These are phyloP conservation scores for Hyaena hyaena DNA, from an alignment of 2,113 vertebrate species.

Conservation along the genomic window DNA sequence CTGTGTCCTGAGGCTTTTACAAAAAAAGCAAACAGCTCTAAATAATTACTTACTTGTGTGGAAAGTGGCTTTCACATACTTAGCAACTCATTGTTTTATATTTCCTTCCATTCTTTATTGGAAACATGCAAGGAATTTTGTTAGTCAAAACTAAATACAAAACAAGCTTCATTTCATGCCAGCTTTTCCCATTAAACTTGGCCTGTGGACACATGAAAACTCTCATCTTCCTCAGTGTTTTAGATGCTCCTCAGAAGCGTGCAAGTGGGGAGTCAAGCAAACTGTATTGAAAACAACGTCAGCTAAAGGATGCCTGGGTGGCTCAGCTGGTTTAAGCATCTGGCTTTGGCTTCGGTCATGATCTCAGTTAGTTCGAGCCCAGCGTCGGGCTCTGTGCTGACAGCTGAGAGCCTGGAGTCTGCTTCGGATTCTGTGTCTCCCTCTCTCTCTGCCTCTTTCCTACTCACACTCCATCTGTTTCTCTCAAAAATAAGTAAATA, in stretches of 20 bases:
- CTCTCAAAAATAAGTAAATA: too few species aligned
- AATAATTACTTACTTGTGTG: slow-evolving; percentile 54
- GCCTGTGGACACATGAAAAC: background rate
- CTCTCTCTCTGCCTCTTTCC: too few species aligned
- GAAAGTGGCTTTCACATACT: slow-evolving; percentile 39
- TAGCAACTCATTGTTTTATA: slow-evolving; percentile 6
- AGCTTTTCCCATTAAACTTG: background rate
- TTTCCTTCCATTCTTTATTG: slow-evolving; percentile 54
- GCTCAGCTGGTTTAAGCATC: too few species aligned
- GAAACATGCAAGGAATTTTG: slow-evolving; percentile 57
- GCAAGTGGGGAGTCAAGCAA: background rate
- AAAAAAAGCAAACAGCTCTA: background rate
- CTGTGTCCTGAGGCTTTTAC: slow-evolving; percentile 39
- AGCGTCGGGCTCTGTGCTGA: too few species aligned
- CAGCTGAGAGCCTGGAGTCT: too few species aligned
- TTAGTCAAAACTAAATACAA: background rate
- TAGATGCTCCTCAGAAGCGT: background rate
- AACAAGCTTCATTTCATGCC: background rate
- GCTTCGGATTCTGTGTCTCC: too few species aligned
- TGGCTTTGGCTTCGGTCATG: too few species aligned
- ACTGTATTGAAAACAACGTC: background rate
- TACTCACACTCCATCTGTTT: too few species aligned
- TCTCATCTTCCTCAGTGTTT: background rate
- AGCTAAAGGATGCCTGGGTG: too few species aligned
- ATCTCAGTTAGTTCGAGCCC: too few species aligned